A percentile compares a stretch with the other conserved stretches of the same genome.
These are phyloP conservation scores for Caenorhabditis wallacei DNA, from an alignment of 2,888 invertebrate species.

Conservation along the genomic window DNA sequence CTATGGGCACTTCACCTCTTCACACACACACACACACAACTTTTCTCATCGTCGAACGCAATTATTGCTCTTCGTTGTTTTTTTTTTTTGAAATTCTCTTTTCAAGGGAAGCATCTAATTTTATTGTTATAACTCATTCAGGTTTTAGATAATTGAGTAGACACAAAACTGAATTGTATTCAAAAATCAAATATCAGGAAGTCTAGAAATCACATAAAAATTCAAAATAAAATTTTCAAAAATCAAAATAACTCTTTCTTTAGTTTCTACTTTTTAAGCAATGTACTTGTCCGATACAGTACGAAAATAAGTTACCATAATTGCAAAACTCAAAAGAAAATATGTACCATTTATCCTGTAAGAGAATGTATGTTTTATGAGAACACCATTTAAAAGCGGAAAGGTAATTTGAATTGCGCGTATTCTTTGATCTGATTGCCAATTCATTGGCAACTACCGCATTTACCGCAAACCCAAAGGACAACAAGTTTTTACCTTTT, in stretches of 20 bases:
- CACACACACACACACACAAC: constrained; percentile 13
- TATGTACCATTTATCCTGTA: neutral
- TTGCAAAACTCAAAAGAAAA: neutral
- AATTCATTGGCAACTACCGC: constrained; percentile 7
- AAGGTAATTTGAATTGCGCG: constrained; percentile 27
- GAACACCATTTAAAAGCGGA: constrained; percentile 18
- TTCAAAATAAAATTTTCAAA: too few relatives aligned
- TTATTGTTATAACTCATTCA: neutral
- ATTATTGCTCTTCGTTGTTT: constrained; percentile 42
- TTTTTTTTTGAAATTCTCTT: constrained; percentile 10
- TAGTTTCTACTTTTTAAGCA: too few relatives aligned
- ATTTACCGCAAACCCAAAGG: neutral
- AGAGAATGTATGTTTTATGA: neutral
- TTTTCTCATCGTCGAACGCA: constrained; percentile 56
- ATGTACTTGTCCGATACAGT: neutral
- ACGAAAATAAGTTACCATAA: neutral
- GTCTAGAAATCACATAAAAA: neutral
- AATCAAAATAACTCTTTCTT: too few relatives aligned
- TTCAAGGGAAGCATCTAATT: constrained; percentile 16
- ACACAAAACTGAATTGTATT: too few relatives aligned
- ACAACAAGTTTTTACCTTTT: neutral
- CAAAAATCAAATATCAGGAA: neutral
- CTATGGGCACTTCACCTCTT: constrained; percentile 55
- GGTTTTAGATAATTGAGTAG: neutral
- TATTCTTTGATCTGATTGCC: constrained; percentile 57